Conservation (phyloP, 2,113 vertebrate genomes). For the Choloepus hoffmanni region DNA sequence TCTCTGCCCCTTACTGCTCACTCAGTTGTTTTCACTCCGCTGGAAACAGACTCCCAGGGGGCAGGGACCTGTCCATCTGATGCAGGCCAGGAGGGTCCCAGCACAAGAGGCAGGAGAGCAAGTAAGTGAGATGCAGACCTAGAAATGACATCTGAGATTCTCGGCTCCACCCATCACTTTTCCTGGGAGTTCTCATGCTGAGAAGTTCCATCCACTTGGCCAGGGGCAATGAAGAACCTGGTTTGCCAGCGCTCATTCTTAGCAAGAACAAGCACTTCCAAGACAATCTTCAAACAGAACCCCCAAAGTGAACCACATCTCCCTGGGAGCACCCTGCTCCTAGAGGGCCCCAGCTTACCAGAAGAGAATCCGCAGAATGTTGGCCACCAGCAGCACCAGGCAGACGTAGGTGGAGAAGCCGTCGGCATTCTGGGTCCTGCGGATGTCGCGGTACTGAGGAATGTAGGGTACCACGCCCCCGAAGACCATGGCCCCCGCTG, state of each 20-base stretch:
- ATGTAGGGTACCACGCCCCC: slow-evolving; percentile 97
- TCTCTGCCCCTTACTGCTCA: too few relatives aligned
- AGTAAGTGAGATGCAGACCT: background rate
- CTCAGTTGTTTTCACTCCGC: too few relatives aligned
- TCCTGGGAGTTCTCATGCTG: background rate
- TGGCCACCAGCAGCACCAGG: slow-evolving; percentile 95
- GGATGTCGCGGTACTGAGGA: slow-evolving; percentile 96
- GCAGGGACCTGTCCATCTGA: too few relatives aligned
- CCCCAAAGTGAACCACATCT: background rate
- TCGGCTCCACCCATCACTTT: background rate
- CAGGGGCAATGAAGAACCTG: too few relatives aligned
- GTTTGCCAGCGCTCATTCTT: background rate
- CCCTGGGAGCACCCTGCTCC: fast-evolving
- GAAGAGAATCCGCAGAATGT: slow-evolving; percentile 96
- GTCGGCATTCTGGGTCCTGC: slow-evolving; percentile 94
- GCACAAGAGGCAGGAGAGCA: fast-evolving
- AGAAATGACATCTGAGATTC: background rate
- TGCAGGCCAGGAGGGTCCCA: too few relatives aligned
- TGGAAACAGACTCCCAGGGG: too few relatives aligned
- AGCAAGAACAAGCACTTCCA: background rate
- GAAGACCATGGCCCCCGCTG: slow-evolving; percentile 95
- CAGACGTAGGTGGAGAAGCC: slow-evolving; percentile 98
- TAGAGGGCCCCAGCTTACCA: slow-evolving; percentile 87
- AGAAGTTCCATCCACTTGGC: too few relatives aligned
- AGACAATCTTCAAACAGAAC: background rate